A percentile compares a stretch with the other conserved stretches of the same genome.
These are phyloP conservation scores for Chrysoperla carnea DNA, from an alignment of 1,140 invertebrate species.

Conservation along the genomic window DNA sequence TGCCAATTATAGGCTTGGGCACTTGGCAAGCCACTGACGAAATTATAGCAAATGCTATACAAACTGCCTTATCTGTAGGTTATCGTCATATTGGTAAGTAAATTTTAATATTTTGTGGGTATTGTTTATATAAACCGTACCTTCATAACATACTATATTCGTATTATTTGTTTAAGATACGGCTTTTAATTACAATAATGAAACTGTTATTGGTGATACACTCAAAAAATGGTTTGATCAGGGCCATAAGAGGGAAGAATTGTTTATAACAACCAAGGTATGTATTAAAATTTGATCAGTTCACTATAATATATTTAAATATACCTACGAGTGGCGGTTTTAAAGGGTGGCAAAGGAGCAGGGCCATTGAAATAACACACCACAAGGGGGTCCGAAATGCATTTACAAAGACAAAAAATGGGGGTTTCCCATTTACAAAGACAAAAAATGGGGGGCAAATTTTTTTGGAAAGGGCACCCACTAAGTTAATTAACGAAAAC, in stretches of 20 bases:
- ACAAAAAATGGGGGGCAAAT: no score
- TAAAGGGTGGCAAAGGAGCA: no score
- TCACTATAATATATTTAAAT: constrained; percentile 4
- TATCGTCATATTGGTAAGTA: constrained; percentile 34
- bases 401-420: no score
- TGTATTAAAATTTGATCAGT: not conserved
- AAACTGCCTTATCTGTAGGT: constrained; percentile 32
- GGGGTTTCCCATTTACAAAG: no score
- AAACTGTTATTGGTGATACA: constrained; percentile 37
- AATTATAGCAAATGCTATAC: constrained; percentile 32
- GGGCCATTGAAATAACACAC: no score
- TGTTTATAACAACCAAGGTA: constrained; percentile 50
- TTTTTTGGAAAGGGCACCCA: no score
- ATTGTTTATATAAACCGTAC: no score
- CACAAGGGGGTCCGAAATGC: no score
- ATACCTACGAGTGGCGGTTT: no score
- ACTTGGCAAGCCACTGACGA: constrained; percentile 39
- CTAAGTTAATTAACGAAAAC: no score
- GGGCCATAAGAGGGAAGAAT: constrained; percentile 34
- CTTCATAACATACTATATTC: no score
- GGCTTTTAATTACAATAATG: constrained; percentile 44
- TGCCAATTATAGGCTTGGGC: constrained; percentile 39
- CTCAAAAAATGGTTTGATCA: constrained; percentile 34
- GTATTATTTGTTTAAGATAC: constrained; percentile 26
- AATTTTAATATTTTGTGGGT: no score